These are phyloP conservation scores for Daphoenositta chrysoptera DNA, from an alignment of 2,113 vertebrate genomes.

Conservation along the genomic window DNA sequence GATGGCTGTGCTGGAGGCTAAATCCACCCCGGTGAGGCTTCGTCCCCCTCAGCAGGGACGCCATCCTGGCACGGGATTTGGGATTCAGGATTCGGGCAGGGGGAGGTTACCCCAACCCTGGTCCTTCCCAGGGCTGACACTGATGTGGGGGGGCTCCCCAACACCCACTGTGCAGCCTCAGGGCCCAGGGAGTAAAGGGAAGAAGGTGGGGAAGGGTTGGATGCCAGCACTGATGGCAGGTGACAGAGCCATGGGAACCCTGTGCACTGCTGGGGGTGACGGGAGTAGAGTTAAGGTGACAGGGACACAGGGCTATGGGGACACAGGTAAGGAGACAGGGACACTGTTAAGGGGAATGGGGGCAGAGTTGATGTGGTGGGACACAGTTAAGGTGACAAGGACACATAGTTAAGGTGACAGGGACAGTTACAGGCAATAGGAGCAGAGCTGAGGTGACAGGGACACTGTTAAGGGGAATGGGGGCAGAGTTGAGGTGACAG, in stretches of 20 bases:
- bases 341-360: neutral
- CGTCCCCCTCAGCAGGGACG: neutral
- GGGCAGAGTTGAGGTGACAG: neutral
- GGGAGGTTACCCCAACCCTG: neutral
- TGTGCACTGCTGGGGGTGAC: neutral
- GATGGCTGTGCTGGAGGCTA: conserved; percentile 84
- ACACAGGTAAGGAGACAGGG: neutral
- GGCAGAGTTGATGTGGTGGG: neutral
- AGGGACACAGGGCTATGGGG: neutral
- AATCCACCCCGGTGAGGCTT: conserved; percentile 84
- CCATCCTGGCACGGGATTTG: rapidly evolving
- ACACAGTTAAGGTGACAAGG: neutral
- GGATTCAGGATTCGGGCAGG: neutral
- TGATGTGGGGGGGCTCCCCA: neutral
- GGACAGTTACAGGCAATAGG: neutral
- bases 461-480: neutral
- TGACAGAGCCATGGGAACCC: neutral
- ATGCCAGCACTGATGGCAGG: neutral
- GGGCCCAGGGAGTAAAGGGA: neutral
- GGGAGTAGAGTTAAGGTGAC: neutral
- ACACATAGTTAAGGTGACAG: neutral
- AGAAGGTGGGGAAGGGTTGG: neutral
- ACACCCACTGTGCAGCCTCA: neutral
- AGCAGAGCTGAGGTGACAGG: neutral
- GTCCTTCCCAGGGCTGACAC: neutral